Conservation (phyloP, 2,113 vertebrate genomes). For the Paralichthys olivaceus region DNA sequence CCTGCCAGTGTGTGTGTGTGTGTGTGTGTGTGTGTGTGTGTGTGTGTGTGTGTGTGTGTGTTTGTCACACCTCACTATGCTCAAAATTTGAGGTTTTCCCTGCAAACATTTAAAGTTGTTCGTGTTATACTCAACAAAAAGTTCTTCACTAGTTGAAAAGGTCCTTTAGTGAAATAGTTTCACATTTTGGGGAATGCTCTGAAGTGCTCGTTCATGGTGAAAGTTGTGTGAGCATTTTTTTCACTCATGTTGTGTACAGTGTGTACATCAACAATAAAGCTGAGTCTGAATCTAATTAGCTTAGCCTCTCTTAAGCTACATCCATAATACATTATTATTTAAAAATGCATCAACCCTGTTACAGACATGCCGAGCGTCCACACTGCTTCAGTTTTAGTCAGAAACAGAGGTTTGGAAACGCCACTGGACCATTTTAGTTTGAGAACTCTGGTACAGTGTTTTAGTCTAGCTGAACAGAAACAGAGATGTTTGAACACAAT, state of each 20-base stretch:
- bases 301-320: not conserved
- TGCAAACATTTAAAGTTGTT: not conserved
- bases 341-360: too few relatives aligned
- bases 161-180: not conserved
- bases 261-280: not conserved
- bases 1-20: conserved; percentile 15
- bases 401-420: too few relatives aligned
- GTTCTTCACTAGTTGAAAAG: not conserved
- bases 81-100: not conserved
- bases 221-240: not conserved
- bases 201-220: not conserved
- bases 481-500: too few relatives aligned
- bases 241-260: not conserved
- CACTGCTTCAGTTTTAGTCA: too few relatives aligned
- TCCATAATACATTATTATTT: not conserved
- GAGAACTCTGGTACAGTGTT: too few relatives aligned
- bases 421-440: too few relatives aligned
- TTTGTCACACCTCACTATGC: not conserved
- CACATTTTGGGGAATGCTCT: not conserved
- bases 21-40: not conserved
- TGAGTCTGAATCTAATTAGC: not conserved
- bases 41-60: not conserved
- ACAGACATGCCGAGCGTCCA: too few relatives aligned
- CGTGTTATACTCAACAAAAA: not conserved
- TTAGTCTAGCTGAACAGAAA: too few relatives aligned